Percentiles rank a stretch among this genome's conserved stretches.
Evolutionary conservation across 92 coral and sea anemone species (phyloP).

Genomic region (Epizoanthus rinbou): DNA sequence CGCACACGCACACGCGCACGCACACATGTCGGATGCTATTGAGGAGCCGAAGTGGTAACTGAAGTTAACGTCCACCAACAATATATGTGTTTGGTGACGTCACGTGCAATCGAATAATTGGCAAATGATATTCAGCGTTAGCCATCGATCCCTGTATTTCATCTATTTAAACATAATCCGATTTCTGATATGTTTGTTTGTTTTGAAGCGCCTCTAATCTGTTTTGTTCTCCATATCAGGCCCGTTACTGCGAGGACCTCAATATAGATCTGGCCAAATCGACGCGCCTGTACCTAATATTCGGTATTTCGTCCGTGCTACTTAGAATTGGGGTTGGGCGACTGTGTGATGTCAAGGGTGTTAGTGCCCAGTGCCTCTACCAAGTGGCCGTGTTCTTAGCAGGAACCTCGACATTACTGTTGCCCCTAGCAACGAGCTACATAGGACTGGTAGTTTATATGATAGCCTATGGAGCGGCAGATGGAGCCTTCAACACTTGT

Average conservation of each 20-base stretch:
- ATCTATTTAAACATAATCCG: no score
- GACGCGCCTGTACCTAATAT: neutral
- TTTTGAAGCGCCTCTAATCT: neutral
- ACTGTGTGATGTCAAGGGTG: neutral
- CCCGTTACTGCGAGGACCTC: conserved; percentile 1
- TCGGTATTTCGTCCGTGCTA: neutral
- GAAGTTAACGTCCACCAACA: no score
- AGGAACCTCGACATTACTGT: neutral
- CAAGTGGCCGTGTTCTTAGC: neutral
- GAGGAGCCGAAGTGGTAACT: no score
- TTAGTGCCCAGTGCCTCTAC: neutral
- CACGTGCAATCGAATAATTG: no score
- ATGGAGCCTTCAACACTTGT: neutral
- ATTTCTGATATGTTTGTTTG: no score
- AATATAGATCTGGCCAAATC: neutral
- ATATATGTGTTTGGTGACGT: no score
- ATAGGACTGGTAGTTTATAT: neutral
- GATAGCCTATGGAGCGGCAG: neutral
- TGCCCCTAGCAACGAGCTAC: conserved; percentile 13
- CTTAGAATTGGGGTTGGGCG: neutral
- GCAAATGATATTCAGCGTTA: no score
- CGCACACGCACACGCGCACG: no score
- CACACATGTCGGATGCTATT: no score
- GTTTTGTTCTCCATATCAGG: neutral
- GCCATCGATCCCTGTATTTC: no score